These are phyloP conservation scores for Meleagris gallopavo DNA, from an alignment of 2,113 vertebrate genomes.

Conservation along the genomic window DNA sequence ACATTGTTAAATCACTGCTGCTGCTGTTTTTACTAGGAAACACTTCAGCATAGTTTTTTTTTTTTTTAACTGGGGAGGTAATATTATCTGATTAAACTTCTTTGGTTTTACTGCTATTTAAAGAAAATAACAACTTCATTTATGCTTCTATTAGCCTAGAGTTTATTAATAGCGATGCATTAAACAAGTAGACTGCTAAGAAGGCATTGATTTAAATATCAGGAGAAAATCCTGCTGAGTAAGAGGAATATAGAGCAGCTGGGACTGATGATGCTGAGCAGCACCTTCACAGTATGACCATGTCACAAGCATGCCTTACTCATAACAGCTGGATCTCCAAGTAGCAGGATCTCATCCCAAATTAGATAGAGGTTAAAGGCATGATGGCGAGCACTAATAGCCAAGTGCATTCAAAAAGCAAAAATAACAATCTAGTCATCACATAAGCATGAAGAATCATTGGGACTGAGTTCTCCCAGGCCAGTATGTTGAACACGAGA, in stretches of 20 bases:
- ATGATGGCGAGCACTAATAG: not conserved
- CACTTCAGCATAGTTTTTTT: not conserved
- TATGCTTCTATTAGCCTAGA: not conserved
- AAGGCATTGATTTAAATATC: not conserved
- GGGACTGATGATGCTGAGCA: not conserved
- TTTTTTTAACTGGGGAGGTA: not conserved
- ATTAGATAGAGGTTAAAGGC: not conserved
- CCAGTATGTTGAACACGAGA: accelerated
- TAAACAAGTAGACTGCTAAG: not conserved
- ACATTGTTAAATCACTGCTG: conserved; percentile 46
- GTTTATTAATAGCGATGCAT: not conserved
- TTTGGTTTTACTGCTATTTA: not conserved
- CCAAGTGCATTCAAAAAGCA: not conserved
- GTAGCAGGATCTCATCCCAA: not conserved
- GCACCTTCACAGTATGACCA: not conserved
- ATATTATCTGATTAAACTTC: conserved; percentile 5
- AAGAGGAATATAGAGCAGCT: not conserved
- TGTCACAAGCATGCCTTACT: not conserved
- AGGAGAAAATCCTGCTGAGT: not conserved
- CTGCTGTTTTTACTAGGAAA: conserved; percentile 46
- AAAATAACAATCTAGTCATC: not conserved
- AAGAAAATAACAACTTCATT: not conserved
- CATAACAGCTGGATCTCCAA: not conserved
- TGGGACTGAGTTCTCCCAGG: not conserved
- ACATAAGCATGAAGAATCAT: not conserved